Percentiles rank a stretch among this genome's conserved stretches.
phyloP scores from a whole-genome alignment of 2,888 invertebrate species.

The Rhagonycha lutea region DNA sequence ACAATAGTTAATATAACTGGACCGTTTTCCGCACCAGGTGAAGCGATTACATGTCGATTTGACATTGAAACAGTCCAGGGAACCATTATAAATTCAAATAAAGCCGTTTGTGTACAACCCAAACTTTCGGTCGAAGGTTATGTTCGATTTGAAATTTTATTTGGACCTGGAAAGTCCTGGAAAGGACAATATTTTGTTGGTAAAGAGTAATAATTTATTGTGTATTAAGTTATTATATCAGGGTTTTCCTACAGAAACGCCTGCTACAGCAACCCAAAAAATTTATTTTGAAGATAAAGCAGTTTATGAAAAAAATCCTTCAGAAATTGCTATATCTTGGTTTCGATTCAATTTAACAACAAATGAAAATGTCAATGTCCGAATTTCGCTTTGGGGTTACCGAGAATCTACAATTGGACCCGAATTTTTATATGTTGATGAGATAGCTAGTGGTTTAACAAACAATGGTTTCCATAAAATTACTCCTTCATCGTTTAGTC shows the following conservation, averaged over 20 bases:
- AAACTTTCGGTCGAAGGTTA: conserved; percentile 86
- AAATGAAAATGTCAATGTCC: conserved; percentile 75
- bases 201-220: conserved; percentile 51
- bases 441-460: conserved; percentile 65
- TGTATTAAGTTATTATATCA: too few relatives aligned
- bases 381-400: conserved; percentile 89
- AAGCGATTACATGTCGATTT: conserved; percentile 82
- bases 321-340: conserved; percentile 81
- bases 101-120: conserved; percentile 90
- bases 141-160: conserved; percentile 82
- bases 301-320: conserved; percentile 74
- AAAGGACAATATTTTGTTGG: conserved; percentile 90
- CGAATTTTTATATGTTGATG: conserved; percentile 79
- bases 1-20: conserved; percentile 96
- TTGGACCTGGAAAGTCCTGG: conserved; percentile 80
- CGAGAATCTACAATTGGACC: conserved; percentile 81
- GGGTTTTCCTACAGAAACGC: conserved; percentile 71
- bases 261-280: conserved; percentile 82
- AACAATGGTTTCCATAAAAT: conserved; percentile 71
- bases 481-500: conserved; percentile 72
- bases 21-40: conserved; percentile 81
- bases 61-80: conserved; percentile 77
- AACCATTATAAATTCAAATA: conserved; percentile 75
- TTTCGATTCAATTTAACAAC: conserved; percentile 82
- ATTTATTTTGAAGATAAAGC: conserved; percentile 79